Conservation (phyloP, 2,113 vertebrate species). For the Pagrus major region DNA sequence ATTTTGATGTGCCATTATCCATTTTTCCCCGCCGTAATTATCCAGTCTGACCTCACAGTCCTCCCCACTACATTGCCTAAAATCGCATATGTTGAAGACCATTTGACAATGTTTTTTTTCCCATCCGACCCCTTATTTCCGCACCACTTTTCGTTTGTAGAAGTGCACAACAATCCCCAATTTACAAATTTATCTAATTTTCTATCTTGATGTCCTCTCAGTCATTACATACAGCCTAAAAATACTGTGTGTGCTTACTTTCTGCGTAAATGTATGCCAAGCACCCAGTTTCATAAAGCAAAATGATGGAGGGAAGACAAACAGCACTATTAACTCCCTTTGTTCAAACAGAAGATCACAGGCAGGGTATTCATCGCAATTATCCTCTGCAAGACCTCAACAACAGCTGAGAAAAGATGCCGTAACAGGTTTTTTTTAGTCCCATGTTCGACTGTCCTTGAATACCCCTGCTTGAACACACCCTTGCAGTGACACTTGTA, state of each 20-base stretch:
- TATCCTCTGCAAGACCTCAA: background rate
- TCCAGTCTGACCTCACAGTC: too few species aligned
- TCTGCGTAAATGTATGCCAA: background rate
- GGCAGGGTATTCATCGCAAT: background rate
- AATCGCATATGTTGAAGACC: too few species aligned
- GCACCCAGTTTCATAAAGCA: slow-evolving; percentile 6
- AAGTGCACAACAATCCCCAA: background rate
- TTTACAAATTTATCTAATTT: too few species aligned
- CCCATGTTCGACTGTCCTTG: background rate
- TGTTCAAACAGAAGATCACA: background rate
- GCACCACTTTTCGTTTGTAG: too few species aligned
- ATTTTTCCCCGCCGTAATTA: too few species aligned
- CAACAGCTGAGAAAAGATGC: background rate
- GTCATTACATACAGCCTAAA: background rate
- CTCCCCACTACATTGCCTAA: too few species aligned
- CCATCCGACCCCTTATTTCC: too few species aligned
- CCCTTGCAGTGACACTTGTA: background rate
- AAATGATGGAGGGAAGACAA: slow-evolving; percentile 4
- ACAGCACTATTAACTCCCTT: background rate
- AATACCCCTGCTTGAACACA: background rate
- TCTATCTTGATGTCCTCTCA: background rate
- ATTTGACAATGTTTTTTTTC: too few species aligned
- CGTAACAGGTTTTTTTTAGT: slow-evolving; percentile 17
- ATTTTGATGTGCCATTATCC: too few species aligned
- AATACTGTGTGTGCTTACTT: background rate